phyloP scores from a whole-genome alignment of 2,113 vertebrate species.

The human (Homo sapiens) region GRCh38 chr7:76933501-76934000 shows the following conservation, averaged over 20 bases:
- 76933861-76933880: background rate
- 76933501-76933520: background rate
- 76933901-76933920: background rate
- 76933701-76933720: background rate
- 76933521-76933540: background rate
- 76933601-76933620: background rate
- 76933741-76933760: background rate
- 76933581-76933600: background rate
- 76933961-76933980: background rate
- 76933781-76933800: constrained; percentile 7
- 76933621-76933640: background rate
- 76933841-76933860: background rate
- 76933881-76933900: background rate
- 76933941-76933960: background rate
- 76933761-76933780: background rate
- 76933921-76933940: background rate
- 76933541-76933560: background rate
- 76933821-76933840: background rate
- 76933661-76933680: background rate
- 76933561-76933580: background rate
- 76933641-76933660: background rate
- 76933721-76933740: background rate
- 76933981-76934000: background rate
- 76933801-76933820: background rate
- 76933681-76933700: background rate